These are phyloP conservation scores for Forbesichthys agassizii DNA, from an alignment of 2,113 vertebrate species.

Conservation along the genomic window DNA sequence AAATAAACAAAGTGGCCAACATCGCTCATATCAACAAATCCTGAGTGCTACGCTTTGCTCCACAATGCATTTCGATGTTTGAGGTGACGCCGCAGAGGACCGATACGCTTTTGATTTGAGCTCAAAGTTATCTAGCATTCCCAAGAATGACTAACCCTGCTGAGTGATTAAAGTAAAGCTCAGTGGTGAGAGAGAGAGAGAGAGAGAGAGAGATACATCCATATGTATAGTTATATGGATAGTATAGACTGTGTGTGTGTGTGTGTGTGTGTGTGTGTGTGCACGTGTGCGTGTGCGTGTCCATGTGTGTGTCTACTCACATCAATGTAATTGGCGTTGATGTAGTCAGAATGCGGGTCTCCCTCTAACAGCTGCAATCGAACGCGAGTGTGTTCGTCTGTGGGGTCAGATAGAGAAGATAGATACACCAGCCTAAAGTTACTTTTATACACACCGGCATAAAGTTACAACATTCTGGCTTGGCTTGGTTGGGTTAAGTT, in stretches of 20 bases:
- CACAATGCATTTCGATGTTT: no score
- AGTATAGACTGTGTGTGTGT: no score
- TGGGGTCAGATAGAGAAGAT: constrained; percentile 79
- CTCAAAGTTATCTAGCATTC: no score
- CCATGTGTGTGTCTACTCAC: constrained; percentile 76
- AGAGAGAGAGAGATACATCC: not conserved
- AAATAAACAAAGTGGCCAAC: no score
- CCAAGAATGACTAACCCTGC: no score
- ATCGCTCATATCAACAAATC: no score
- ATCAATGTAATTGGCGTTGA: constrained; percentile 98
- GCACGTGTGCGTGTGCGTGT: not conserved
- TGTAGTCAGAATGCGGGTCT: constrained; percentile 96
- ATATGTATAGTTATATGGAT: no score
- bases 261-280: not conserved
- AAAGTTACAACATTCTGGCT: not conserved
- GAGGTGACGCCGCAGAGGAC: no score
- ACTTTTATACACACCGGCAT: constrained; percentile 73
- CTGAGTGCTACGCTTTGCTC: no score
- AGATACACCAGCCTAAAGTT: constrained; percentile 78
- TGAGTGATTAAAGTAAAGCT: not conserved
- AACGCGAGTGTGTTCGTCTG: constrained; percentile 96
- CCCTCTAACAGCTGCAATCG: constrained; percentile 91
- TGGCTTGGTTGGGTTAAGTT: constrained; percentile 6
- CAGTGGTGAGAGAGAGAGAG: not conserved
- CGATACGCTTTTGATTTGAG: no score